Evolutionary conservation across 2,888 invertebrate genomes (phyloP).

Genomic region (Ischnura elegans): DNA sequence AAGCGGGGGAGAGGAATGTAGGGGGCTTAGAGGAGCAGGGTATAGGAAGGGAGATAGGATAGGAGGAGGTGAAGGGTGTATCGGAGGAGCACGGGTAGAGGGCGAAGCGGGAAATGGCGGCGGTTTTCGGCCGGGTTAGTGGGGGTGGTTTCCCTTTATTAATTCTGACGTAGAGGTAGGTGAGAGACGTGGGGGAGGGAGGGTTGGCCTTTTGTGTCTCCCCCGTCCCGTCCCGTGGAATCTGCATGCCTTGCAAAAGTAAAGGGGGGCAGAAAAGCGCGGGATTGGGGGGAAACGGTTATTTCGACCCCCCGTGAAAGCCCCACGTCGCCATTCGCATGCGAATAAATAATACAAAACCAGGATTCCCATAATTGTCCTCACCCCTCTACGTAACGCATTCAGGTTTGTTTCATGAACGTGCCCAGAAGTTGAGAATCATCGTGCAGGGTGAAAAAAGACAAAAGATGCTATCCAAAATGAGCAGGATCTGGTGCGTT

Average conservation of each 20-base stretch:
- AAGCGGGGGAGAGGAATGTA: neutral
- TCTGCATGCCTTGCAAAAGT: neutral
- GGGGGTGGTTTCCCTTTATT: neutral
- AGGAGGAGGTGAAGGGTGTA: neutral
- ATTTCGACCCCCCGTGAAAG: no score
- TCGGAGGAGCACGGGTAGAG: neutral
- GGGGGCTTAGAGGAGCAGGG: neutral
- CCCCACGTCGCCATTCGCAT: neutral
- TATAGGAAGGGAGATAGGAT: neutral
- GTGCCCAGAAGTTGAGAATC: no score
- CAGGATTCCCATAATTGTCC: neutral
- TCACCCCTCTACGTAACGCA: neutral
- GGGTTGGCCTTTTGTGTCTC: neutral
- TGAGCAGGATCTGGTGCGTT: no score
- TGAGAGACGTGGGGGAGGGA: neutral
- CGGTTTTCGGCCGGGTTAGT: neutral
- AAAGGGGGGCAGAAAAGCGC: neutral
- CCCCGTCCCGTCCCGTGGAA: neutral
- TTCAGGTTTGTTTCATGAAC: no score
- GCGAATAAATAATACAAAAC: neutral
- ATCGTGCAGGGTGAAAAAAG: no score
- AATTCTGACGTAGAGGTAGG: neutral
- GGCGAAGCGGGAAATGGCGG: constrained; percentile 5
- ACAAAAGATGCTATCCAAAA: no score
- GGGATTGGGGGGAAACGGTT: no score